Evolutionary conservation across 2,797 vertebrate species (phyloP).

Genomic region (Heterohyrax brucei): DNA sequence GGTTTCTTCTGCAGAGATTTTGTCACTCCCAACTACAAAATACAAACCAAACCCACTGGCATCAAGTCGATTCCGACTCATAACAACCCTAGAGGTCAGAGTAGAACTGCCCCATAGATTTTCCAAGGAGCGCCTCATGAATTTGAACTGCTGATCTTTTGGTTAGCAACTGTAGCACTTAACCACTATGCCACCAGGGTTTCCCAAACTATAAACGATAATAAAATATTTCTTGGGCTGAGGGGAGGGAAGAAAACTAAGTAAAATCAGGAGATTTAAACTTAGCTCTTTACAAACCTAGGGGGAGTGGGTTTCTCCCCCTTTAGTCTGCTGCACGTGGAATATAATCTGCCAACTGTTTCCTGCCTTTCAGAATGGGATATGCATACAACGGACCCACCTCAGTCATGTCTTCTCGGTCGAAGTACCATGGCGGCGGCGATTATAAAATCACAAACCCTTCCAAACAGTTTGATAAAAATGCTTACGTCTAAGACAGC

Average conservation of each 20-base stretch:
- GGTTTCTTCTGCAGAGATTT: conserved; percentile 19
- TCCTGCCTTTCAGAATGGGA: conserved; percentile 88
- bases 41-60: too few species aligned
- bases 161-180: too few species aligned
- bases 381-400: conserved; percentile 92
- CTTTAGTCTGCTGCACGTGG: not conserved
- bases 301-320: not conserved
- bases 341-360: not conserved
- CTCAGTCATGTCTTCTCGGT: conserved; percentile 92
- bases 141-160: too few species aligned
- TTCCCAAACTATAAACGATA: not conserved
- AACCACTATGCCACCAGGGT: too few species aligned
- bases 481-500: conserved; percentile 94
- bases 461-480: conserved; percentile 97
- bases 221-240: not conserved
- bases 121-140: too few species aligned
- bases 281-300: not conserved
- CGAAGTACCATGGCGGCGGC: conserved; percentile 90
- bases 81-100: too few species aligned
- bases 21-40: not conserved
- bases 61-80: too few species aligned
- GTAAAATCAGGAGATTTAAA: not conserved
- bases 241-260: not conserved
- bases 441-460: conserved; percentile 90
- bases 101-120: too few species aligned